Conservation (phyloP, 1,140 invertebrate species). For the Cryptotermes secundus region DNA sequence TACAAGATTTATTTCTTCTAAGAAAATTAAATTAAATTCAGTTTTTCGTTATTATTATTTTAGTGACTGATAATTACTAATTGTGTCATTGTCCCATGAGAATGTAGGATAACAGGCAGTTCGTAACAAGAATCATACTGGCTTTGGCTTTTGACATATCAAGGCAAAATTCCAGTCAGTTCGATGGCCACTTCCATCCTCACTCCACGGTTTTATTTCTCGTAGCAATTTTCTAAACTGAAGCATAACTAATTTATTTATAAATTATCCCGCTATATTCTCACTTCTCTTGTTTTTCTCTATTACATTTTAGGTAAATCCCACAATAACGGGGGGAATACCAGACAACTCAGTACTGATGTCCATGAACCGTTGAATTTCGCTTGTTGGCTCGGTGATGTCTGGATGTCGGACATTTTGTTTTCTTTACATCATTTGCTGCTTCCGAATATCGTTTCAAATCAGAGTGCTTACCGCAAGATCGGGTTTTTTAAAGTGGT, state of each 20-base stretch:
- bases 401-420: not conserved
- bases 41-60: not conserved
- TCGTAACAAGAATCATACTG: not conserved
- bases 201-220: not conserved
- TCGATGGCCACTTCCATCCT: not conserved
- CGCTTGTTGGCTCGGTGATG: not conserved
- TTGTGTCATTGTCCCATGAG: not conserved
- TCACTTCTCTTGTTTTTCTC: not conserved
- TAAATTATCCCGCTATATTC: not conserved
- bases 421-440: too few relatives aligned
- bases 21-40: too few relatives aligned
- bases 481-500: too few relatives aligned
- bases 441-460: too few relatives aligned
- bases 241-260: not conserved
- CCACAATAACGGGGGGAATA: not conserved
- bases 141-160: not conserved
- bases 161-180: not conserved
- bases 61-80: not conserved
- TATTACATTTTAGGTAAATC: not conserved
- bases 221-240: not conserved
- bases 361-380: not conserved
- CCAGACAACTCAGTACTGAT: not conserved
- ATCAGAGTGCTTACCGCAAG: too few relatives aligned
- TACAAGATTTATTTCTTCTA: too few relatives aligned
- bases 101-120: not conserved